Percentiles rank a stretch among this genome's conserved stretches.
These are phyloP conservation scores for Theodoxus fluviatilis DNA, from an alignment of 2,888 invertebrate genomes.

Conservation along the genomic window DNA sequence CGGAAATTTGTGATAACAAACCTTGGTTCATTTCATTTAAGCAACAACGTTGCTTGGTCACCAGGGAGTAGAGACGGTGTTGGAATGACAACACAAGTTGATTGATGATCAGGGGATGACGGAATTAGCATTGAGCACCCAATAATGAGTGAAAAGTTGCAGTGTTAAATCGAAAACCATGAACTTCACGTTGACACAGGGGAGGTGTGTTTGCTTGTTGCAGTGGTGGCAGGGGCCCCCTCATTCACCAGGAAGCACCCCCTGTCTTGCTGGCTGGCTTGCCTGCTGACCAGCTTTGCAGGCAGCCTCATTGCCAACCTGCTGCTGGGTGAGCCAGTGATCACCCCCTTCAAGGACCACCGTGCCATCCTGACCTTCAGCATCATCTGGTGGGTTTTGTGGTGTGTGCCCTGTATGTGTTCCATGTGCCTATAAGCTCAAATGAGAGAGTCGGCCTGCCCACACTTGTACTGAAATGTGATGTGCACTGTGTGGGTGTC, in stretches of 20 bases:
- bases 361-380: constrained; percentile 91
- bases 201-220: background rate
- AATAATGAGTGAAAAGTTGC: no score
- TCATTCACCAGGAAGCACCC: constrained; percentile 96
- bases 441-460: background rate
- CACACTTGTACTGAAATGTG: background rate
- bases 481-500: no score
- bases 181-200: background rate
- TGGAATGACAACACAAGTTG: no score
- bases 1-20: no score
- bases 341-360: constrained; percentile 94
- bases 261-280: constrained; percentile 95
- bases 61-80: no score
- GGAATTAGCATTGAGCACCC: no score
- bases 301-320: constrained; percentile 96
- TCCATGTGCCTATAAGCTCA: background rate
- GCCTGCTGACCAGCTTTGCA: constrained; percentile 96
- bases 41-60: no score
- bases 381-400: constrained; percentile 85
- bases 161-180: background rate
- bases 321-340: constrained; percentile 92
- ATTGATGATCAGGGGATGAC: no score
- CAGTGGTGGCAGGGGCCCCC: no score
- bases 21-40: no score
- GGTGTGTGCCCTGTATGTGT: no score